These are phyloP conservation scores for Drosophila anceps DNA, from an alignment of 2,888 invertebrate species.

Conservation along the genomic window DNA sequence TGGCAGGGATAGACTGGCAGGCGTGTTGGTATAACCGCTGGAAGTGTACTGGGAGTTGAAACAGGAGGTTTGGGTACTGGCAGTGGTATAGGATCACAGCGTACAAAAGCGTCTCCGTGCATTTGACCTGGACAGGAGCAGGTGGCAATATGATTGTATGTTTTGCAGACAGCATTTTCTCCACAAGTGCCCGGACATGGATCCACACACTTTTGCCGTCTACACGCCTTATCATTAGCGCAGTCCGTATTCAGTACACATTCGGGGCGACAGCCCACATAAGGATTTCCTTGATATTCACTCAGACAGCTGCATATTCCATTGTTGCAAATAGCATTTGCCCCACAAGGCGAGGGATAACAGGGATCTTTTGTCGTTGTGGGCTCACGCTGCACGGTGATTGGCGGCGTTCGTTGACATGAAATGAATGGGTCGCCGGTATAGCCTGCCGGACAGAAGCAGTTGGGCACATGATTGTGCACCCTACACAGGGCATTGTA, in stretches of 20 bases:
- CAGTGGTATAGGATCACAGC: constrained; percentile 87
- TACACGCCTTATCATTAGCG: constrained; percentile 89
- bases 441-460: constrained; percentile 89
- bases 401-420: constrained; percentile 86
- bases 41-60: constrained; percentile 28
- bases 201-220: constrained; percentile 89
- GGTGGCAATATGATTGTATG: constrained; percentile 91
- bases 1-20: constrained; percentile 88
- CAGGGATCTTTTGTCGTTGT: constrained; percentile 83
- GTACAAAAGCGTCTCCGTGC: constrained; percentile 90
- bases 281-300: constrained; percentile 90
- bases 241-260: constrained; percentile 91
- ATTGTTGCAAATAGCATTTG: constrained; percentile 86
- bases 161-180: constrained; percentile 89
- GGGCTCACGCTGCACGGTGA: constrained; percentile 85
- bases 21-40: constrained; percentile 49
- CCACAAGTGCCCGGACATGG: constrained; percentile 93
- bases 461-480: constrained; percentile 90
- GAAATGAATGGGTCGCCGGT: constrained; percentile 89
- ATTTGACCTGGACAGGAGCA: constrained; percentile 91
- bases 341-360: constrained; percentile 86
- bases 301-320: constrained; percentile 89
- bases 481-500: constrained; percentile 90
- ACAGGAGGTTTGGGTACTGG: constrained; percentile 28
- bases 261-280: constrained; percentile 89